Percentiles rank a stretch among this genome's conserved stretches.
Evolutionary conservation across 2,797 vertebrate species (phyloP).

Genomic region (Bradypus variegatus): DNA sequence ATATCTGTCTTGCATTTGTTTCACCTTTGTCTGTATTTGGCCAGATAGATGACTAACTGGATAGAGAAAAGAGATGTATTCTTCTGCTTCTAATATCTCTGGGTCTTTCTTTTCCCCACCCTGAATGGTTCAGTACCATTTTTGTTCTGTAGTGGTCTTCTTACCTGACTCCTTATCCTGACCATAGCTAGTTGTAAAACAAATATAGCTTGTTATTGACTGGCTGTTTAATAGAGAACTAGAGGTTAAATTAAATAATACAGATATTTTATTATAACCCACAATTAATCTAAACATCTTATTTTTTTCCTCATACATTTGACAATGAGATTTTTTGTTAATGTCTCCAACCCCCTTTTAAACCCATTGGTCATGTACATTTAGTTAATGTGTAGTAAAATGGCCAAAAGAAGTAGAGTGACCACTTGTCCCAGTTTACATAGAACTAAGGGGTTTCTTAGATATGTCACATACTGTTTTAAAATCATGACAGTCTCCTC

Average conservation of each 20-base stretch:
- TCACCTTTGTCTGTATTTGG: neutral
- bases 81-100: conserved; percentile 1
- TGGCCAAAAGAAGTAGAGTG: neutral
- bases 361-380: neutral
- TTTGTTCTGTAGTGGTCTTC: conserved; percentile 4
- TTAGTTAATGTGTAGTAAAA: neutral
- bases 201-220: conserved; percentile 16
- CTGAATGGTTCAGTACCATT: neutral
- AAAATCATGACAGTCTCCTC: neutral
- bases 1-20: neutral
- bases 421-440: neutral
- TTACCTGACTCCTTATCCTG: neutral
- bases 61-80: neutral
- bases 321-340: neutral
- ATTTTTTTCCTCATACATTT: neutral
- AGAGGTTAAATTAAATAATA: conserved; percentile 7
- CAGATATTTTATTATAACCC: neutral
- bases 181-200: conserved; percentile 5
- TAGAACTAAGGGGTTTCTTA: neutral
- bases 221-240: conserved; percentile 25
- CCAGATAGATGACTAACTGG: neutral
- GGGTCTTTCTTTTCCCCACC: neutral
- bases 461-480: neutral
- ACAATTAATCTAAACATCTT: conserved; percentile 12
- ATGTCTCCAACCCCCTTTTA: neutral